Percentiles rank a stretch among this genome's conserved stretches.
Evolutionary conservation across 2,888 invertebrate species (phyloP).

Genomic region (Scaptomyza reducta): DNA sequence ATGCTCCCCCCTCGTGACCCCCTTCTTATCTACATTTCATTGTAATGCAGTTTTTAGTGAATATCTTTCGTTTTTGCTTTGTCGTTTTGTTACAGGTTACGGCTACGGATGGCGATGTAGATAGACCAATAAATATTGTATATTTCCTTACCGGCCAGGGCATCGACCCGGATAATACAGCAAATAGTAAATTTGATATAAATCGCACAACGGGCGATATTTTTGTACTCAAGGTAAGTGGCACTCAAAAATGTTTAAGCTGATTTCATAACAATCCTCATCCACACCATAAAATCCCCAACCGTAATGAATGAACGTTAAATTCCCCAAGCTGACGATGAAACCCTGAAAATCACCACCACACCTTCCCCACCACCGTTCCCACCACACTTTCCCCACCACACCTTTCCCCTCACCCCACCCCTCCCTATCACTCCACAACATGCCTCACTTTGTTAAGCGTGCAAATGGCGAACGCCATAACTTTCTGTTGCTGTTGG

Average conservation of each 20-base stretch:
- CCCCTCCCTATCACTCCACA: too few species aligned
- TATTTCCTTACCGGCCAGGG: slow-evolving; percentile 98
- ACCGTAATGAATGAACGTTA: slow-evolving; percentile 49
- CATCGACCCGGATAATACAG: slow-evolving; percentile 96
- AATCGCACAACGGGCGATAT: slow-evolving; percentile 98
- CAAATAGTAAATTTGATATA: slow-evolving; percentile 98
- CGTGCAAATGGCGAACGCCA: slow-evolving; percentile 45
- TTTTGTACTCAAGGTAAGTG: slow-evolving; percentile 94
- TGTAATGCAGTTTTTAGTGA: slow-evolving; percentile 43
- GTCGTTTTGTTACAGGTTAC: slow-evolving; percentile 89
- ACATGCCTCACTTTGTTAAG: slow-evolving; percentile 8
- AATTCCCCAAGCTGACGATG: slow-evolving; percentile 36
- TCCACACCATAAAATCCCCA: slow-evolving; percentile 27
- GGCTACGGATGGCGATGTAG: slow-evolving; percentile 98
- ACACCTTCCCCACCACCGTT: too few species aligned
- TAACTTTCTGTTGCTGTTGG: slow-evolving; percentile 39
- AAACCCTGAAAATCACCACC: slow-evolving; percentile 1
- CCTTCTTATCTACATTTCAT: slow-evolving; percentile 17
- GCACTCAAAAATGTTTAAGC: slow-evolving; percentile 32
- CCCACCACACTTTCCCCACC: too few species aligned
- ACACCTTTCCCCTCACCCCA: too few species aligned
- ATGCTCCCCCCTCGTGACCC: not conserved
- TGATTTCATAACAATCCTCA: slow-evolving; percentile 7
- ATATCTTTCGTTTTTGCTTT: slow-evolving; percentile 12
- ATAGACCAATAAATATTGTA: slow-evolving; percentile 96